phyloP scores from a whole-genome alignment of 2,888 invertebrate species.

The Aspidiotus destructor region DNA sequence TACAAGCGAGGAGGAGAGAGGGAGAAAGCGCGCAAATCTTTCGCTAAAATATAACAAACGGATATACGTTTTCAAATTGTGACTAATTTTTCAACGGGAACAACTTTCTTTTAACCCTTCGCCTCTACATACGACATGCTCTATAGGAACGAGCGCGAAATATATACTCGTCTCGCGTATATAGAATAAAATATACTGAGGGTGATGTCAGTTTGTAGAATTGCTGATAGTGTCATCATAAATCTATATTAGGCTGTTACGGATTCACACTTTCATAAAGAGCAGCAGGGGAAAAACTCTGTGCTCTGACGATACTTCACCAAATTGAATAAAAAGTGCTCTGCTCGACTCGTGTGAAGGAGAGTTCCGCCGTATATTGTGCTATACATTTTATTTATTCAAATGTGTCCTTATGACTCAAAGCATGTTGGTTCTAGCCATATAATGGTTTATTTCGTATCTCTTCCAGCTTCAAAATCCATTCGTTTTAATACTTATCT shows the following conservation, averaged over 20 bases:
- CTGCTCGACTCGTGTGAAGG: too few relatives aligned
- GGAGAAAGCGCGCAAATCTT: background rate
- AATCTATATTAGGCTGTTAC: conserved; percentile 32
- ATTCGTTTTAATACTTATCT: conserved; percentile 2
- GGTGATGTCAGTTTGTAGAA: conserved; percentile 29
- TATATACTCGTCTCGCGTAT: too few relatives aligned
- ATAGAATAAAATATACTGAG: background rate
- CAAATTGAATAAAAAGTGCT: background rate
- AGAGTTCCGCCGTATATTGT: too few relatives aligned
- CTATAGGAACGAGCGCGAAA: background rate
- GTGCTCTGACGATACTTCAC: background rate
- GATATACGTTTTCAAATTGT: conserved; percentile 19
- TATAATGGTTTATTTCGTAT: conserved; percentile 29
- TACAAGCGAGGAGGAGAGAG: background rate
- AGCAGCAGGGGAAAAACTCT: background rate
- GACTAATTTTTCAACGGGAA: conserved; percentile 24
- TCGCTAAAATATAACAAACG: conserved; percentile 12
- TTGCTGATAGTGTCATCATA: conserved; percentile 32
- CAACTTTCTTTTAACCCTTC: conserved; percentile 27
- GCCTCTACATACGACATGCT: conserved; percentile 6
- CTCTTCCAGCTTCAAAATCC: background rate
- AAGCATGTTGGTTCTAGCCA: conserved; percentile 29
- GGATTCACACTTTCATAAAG: conserved; percentile 3
- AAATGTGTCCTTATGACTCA: conserved; percentile 30
- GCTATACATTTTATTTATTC: conserved; percentile 27